Conservation (phyloP, 92 coral and sea anemone species). For the Siderastrea siderea region DNA sequence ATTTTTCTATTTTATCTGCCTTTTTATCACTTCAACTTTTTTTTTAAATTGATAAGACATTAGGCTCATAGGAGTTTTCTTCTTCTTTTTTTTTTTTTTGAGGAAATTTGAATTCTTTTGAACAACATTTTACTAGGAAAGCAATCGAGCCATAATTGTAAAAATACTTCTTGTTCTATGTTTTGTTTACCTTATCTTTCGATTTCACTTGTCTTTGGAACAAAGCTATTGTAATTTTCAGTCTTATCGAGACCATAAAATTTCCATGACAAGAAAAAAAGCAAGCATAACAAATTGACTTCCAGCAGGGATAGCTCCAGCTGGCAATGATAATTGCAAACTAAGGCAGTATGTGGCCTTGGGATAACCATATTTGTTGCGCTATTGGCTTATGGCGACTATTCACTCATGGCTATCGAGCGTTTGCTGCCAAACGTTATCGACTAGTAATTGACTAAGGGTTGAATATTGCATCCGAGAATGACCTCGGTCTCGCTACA, state of each 20-base stretch:
- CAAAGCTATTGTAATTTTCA: neutral
- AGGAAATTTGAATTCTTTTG: too few species aligned
- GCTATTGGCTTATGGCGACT: neutral
- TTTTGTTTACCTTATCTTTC: neutral
- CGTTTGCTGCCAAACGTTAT: neutral
- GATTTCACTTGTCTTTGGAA: neutral
- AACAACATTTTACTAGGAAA: too few species aligned
- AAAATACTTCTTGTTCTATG: too few species aligned
- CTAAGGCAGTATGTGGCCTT: conserved; percentile 5
- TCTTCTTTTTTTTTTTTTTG: too few species aligned
- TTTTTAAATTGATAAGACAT: too few species aligned
- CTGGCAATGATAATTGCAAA: conserved; percentile 12
- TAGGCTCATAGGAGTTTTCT: too few species aligned
- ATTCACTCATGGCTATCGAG: neutral
- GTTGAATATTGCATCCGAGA: neutral
- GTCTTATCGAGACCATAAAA: neutral
- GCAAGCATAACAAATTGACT: neutral
- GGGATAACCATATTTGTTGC: neutral
- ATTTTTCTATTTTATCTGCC: too few species aligned
- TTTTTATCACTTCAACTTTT: too few species aligned
- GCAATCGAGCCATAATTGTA: too few species aligned
- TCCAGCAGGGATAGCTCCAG: conserved; percentile 18
- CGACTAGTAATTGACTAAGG: conserved; percentile 10
- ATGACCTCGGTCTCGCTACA: neutral
- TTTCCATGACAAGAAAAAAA: conserved; percentile 18